Conservation (phyloP, 1,140 invertebrate genomes). For the Anoplolepis gracilipes region DNA sequence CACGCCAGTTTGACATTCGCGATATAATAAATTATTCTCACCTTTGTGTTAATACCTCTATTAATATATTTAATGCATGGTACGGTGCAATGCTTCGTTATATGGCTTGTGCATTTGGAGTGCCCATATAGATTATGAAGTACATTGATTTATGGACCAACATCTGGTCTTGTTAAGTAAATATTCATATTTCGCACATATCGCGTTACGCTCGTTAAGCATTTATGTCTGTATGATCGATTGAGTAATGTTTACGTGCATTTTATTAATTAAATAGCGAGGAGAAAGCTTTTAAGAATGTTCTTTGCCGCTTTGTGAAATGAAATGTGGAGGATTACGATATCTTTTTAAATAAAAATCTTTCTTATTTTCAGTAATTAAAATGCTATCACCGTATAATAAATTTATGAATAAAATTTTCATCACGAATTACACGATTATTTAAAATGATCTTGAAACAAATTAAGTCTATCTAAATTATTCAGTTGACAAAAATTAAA, state of each 20-base stretch:
- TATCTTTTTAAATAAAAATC: not conserved
- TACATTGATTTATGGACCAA: constrained; percentile 52
- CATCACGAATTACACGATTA: not conserved
- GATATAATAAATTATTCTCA: constrained; percentile 50
- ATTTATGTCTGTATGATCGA: constrained; percentile 30
- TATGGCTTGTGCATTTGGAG: constrained; percentile 47
- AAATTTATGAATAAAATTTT: not conserved
- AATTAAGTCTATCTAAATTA: not conserved
- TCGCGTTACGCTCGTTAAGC: constrained; percentile 22
- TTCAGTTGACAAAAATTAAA: constrained; percentile 38
- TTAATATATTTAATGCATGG: constrained; percentile 52
- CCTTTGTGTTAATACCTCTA: constrained; percentile 26
- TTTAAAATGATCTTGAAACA: not conserved
- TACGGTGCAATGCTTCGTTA: constrained; percentile 39
- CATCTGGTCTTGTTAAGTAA: constrained; percentile 41
- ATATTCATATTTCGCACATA: constrained; percentile 58
- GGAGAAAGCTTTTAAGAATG: not conserved
- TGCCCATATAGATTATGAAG: constrained; percentile 54
- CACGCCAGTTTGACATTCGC: constrained; percentile 6
- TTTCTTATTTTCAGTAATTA: not conserved
- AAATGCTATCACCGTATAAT: not conserved
- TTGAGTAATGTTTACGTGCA: constrained; percentile 12
- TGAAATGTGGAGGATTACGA: not conserved
- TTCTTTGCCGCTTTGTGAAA: not conserved
- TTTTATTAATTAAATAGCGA: constrained; percentile 26